These are phyloP conservation scores for Strigamia transsilvanica DNA, from an alignment of 2,888 invertebrate genomes.

Conservation along the genomic window DNA sequence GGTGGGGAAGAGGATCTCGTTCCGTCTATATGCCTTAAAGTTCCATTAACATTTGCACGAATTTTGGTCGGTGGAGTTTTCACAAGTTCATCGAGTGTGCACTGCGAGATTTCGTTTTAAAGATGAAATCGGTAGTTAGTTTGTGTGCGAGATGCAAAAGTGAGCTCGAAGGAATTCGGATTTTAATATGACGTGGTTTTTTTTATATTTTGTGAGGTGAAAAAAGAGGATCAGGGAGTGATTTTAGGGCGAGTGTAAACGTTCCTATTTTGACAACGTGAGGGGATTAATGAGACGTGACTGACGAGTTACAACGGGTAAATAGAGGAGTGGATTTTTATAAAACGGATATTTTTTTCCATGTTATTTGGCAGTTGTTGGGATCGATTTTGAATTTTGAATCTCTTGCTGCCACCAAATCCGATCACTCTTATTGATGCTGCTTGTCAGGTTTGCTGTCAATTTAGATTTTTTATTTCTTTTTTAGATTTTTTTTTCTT, in stretches of 20 bases:
- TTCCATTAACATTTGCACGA: constrained; percentile 25
- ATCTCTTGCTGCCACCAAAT: constrained; percentile 24
- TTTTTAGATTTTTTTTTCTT: neutral
- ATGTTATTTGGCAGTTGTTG: neutral
- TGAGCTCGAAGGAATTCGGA: neutral
- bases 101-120: neutral
- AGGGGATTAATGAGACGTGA: constrained; percentile 46
- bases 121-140: neutral
- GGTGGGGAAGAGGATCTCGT: constrained; percentile 7
- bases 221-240: neutral
- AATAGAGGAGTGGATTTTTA: neutral
- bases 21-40: constrained; percentile 7
- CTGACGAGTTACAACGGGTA: constrained; percentile 33
- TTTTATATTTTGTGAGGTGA: neutral
- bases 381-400: constrained; percentile 27
- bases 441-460: constrained; percentile 27
- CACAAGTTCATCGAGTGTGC: neutral
- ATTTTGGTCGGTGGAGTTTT: neutral
- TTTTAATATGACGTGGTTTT: constrained; percentile 23
- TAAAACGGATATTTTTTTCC: neutral
- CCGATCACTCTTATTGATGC: constrained; percentile 24
- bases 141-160: neutral
- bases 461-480: constrained; percentile 15
- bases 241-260: constrained; percentile 23
- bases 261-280: constrained; percentile 20